Conservation (phyloP, 2,113 vertebrate species). For the Vimba vimba region DNA sequence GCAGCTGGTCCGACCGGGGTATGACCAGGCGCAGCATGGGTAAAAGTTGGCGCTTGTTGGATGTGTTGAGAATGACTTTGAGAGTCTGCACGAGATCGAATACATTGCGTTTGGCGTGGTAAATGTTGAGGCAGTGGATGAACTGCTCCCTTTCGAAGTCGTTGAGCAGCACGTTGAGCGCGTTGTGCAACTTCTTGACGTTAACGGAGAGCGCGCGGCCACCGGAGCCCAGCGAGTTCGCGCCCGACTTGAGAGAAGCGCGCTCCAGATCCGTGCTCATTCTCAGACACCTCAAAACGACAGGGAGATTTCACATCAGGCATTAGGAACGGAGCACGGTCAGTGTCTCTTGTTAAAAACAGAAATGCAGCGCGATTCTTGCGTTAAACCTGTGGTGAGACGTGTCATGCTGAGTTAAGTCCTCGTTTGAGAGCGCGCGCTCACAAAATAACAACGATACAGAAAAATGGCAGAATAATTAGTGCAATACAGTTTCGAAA, state of each 20-base stretch:
- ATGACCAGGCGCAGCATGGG: conserved; percentile 92
- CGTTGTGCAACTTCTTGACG: conserved; percentile 88
- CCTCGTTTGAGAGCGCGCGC: not conserved
- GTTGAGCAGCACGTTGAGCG: conserved; percentile 86
- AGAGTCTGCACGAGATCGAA: conserved; percentile 92
- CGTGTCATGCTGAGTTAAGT: not conserved
- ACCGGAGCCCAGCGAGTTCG: conserved; percentile 75
- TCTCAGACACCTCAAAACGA: conserved; percentile 61
- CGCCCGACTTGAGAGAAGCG: conserved; percentile 79
- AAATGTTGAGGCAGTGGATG: conserved; percentile 90
- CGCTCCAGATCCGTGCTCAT: conserved; percentile 85
- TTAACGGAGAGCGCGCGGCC: conserved; percentile 87
- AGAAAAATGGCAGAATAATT: not conserved
- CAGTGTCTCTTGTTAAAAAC: conserved; percentile 8
- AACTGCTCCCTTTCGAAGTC: conserved; percentile 89
- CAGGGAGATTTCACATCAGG: conserved; percentile 4
- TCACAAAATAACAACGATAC: not conserved
- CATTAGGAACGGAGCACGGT: not conserved
- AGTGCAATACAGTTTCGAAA: not conserved
- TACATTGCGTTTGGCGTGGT: conserved; percentile 92
- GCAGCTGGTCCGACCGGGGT: conserved; percentile 91
- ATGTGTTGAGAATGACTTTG: conserved; percentile 84
- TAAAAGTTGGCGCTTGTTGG: conserved; percentile 85
- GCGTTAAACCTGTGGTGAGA: not conserved
- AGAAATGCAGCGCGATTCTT: not conserved